These are phyloP conservation scores for Brachystomella parvula DNA, from an alignment of 1,140 invertebrate genomes.

Conservation along the genomic window DNA sequence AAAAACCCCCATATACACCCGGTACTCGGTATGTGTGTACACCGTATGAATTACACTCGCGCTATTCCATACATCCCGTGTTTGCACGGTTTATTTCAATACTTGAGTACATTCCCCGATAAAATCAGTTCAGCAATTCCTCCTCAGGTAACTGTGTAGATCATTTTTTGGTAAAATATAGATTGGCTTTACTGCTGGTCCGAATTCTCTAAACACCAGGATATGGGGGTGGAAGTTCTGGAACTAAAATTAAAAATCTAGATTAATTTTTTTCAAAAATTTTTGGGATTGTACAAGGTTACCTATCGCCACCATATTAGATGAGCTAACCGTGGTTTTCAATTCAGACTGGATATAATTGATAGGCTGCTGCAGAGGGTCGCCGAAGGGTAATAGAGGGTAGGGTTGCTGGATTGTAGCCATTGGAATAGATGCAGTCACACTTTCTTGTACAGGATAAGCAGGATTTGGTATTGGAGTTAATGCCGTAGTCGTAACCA, in stretches of 20 bases:
- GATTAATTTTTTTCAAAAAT: neutral
- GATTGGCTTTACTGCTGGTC: too few relatives aligned
- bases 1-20: too few relatives aligned
- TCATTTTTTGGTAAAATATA: too few relatives aligned
- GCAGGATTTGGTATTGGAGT: neutral
- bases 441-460: slow-evolving; percentile 1
- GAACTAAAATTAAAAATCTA: neutral
- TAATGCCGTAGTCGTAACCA: too few relatives aligned
- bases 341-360: neutral
- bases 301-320: neutral
- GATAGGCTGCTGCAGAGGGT: neutral
- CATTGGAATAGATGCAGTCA: neutral
- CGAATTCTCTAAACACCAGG: too few relatives aligned
- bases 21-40: too few relatives aligned
- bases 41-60: too few relatives aligned
- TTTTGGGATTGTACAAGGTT: neutral
- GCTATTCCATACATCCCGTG: too few relatives aligned
- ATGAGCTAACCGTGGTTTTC: neutral
- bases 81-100: too few relatives aligned
- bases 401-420: neutral
- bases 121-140: too few relatives aligned
- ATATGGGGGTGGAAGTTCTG: slow-evolving; percentile 1
- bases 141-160: too few relatives aligned
- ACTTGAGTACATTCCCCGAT: too few relatives aligned
- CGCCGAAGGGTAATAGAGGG: neutral